Conservation (phyloP, 2,797 vertebrate species). For the Anniella stebbinsi region DNA sequence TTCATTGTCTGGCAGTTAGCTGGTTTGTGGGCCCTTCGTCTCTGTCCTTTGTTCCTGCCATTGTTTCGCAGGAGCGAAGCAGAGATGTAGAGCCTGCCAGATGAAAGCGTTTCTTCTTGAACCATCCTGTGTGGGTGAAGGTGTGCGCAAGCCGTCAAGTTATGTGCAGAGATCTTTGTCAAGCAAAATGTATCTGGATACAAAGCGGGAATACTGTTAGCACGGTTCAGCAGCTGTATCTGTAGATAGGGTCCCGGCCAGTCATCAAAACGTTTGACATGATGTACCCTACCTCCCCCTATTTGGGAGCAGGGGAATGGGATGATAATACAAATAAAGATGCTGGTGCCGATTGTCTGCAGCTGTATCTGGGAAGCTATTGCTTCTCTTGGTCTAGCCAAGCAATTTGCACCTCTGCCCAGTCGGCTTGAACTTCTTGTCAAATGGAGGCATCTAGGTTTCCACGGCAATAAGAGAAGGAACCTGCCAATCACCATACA, state of each 20-base stretch:
- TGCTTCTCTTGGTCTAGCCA: accelerated
- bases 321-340: background rate
- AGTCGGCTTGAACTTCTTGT: background rate
- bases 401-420: slow-evolving; percentile 13
- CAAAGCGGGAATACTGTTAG: slow-evolving; percentile 40
- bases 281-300: slow-evolving; percentile 54
- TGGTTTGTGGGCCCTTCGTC: slow-evolving; percentile 33
- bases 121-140: background rate
- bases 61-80: slow-evolving; percentile 59
- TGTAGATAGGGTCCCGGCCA: slow-evolving; percentile 56
- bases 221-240: slow-evolving; percentile 47
- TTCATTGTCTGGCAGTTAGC: slow-evolving; percentile 43
- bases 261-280: slow-evolving; percentile 54
- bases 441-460: background rate
- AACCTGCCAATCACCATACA: slow-evolving; percentile 34
- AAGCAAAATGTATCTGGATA: background rate
- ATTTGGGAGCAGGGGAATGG: slow-evolving; percentile 1
- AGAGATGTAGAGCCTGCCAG: background rate
- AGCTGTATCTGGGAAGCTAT: slow-evolving; percentile 12
- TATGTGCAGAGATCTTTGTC: no score
- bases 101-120: background rate
- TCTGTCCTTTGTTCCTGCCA: slow-evolving; percentile 64
- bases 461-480: background rate
- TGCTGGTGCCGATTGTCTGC: slow-evolving; percentile 52
- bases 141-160: background rate